Evolutionary conservation across 2,113 vertebrate species (phyloP).

Genomic region (Balaenoptera acutorostrata): DNA sequence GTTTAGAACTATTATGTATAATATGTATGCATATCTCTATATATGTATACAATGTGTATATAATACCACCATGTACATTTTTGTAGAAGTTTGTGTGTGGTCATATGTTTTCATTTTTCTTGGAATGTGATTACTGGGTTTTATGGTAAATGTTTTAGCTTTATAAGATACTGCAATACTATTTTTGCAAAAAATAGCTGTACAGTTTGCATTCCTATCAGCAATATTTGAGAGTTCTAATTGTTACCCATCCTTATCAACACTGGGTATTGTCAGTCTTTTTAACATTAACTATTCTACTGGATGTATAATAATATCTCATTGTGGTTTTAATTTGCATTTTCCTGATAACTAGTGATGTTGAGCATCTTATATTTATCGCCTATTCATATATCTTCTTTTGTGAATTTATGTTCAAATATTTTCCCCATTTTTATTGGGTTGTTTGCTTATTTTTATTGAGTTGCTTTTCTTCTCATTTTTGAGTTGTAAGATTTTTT

Average conservation of each 20-base stretch:
- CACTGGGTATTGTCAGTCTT: neutral
- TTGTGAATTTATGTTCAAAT: neutral
- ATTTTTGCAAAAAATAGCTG: neutral
- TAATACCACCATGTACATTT: neutral
- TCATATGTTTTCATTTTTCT: neutral
- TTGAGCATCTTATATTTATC: neutral
- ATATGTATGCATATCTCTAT: neutral
- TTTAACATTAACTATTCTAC: neutral
- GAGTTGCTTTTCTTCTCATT: neutral
- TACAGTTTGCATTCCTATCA: neutral
- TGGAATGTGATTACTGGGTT: neutral
- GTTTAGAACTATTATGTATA: neutral
- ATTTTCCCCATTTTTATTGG: neutral
- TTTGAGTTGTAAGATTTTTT: neutral
- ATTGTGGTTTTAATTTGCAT: neutral
- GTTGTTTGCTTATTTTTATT: neutral
- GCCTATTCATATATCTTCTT: neutral
- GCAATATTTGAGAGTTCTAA: neutral
- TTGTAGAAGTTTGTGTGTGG: neutral
- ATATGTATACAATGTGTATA: neutral
- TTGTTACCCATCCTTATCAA: neutral
- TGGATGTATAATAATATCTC: neutral
- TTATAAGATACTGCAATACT: neutral
- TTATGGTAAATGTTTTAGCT: neutral
- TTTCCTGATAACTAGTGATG: neutral